Base-by-base conservation (phyloP, 2,888 invertebrate species). In the Thecophora atra region DNA sequence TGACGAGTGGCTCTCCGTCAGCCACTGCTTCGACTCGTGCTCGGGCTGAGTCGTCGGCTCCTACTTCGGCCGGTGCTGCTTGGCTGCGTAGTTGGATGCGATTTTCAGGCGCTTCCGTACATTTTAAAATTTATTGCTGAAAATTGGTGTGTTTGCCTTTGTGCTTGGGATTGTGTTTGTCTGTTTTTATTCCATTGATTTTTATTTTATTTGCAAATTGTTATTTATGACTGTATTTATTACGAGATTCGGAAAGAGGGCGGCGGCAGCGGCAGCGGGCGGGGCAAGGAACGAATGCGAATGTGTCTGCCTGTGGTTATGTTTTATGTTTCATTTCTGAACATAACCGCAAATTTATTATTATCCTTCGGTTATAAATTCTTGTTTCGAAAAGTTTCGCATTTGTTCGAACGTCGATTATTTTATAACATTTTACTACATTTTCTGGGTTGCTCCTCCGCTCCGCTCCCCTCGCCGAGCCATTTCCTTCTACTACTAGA, bases 221-320 rank as follows among this genome's bases (percentile, higher is more conserved):
- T 69, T 24, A 69, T 62, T 69, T 60, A 60, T 69, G 26, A 17
- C 67, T 67, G 28, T 54, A 56, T 67, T 67, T 26, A 28, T 30
- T 37, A 11, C 37, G 37, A 37, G 37, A 37, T 6, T 8, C 7
- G 2, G 52, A 19, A 13, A 2, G n/a, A 52, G n/a, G 7, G 52
- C 5, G 52, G 17, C 5, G 52, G n/a, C 17, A 52, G 11, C n/a
- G 17, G 11, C 15, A 15, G 19, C 52, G 13, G 11, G 52, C 17
- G 52, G 0, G 52, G n/a, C n/a, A 17, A 17, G 6, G 56, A 21
- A 26, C 0, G 56, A 24, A 21, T 6, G 13, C 54, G 19, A 11
- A 7, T 56, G 56, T 28, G 24, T 24, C 21, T 44, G 3, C 4
- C 24, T 21, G 44, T 58, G 30, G 8, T 17, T 63, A 8, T 17